Conservation (phyloP, 2,113 vertebrate genomes). For the Cichladusa arquata region DNA sequence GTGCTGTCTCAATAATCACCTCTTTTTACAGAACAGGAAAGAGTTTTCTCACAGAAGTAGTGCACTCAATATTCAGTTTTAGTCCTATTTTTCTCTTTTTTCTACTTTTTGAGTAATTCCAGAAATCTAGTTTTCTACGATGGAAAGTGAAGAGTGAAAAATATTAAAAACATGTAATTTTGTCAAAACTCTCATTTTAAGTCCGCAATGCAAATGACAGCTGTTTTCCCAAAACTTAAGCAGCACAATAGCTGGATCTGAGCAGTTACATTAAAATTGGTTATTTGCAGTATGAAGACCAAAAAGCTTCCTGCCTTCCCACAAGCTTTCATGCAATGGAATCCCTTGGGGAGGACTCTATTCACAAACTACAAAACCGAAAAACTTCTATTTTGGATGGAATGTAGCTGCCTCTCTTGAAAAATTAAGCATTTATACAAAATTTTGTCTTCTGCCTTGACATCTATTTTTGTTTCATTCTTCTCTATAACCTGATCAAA, state of each 20-base stretch:
- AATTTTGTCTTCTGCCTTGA: not conserved
- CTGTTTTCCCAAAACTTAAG: not conserved
- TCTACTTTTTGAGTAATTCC: not conserved
- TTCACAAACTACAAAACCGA: not conserved
- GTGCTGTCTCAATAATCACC: not conserved
- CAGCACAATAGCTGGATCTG: not conserved
- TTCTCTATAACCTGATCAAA: not conserved
- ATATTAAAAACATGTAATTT: not conserved
- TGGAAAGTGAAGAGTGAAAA: not conserved
- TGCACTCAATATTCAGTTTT: not conserved
- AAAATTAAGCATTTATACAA: not conserved
- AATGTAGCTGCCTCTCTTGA: not conserved
- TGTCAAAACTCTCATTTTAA: not conserved
- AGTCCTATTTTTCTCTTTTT: not conserved
- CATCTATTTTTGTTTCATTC: not conserved
- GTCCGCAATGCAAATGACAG: not conserved
- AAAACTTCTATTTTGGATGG: not conserved
- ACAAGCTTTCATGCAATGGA: not conserved
- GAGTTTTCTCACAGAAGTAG: not conserved
- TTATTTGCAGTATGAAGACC: not conserved
- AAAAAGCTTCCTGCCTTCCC: not conserved
- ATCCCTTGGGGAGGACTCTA: not conserved
- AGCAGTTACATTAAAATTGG: not conserved
- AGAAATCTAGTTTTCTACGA: not conserved
- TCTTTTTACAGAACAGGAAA: not conserved